Conservation (phyloP, 2,888 invertebrate genomes). For the Leptinotarsa tumamoca region DNA sequence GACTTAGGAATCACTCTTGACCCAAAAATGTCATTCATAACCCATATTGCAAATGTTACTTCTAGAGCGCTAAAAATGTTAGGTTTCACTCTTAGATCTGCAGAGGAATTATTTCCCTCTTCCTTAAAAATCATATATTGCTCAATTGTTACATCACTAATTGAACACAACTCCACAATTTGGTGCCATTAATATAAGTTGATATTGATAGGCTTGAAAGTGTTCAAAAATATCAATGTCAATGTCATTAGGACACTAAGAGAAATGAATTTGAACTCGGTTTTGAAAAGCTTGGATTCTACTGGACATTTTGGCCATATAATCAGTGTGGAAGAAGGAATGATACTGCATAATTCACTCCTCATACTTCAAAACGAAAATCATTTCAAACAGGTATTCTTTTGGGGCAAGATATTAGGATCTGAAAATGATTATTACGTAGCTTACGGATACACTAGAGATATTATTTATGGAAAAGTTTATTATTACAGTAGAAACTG, state of each 20-base stretch:
- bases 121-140: no score
- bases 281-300: constrained; percentile 69
- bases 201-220: no score
- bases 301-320: constrained; percentile 76
- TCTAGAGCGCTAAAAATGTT: no score
- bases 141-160: no score
- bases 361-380: constrained; percentile 85
- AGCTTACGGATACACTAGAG: constrained; percentile 81
- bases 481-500: constrained; percentile 84
- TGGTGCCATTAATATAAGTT: background rate
- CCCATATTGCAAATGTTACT: no score
- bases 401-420: constrained; percentile 89
- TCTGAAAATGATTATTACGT: constrained; percentile 84
- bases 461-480: constrained; percentile 78
- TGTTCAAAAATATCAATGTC: no score
- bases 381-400: constrained; percentile 83
- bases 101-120: no score
- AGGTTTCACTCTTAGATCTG: no score
- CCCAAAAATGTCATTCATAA: no score
- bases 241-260: constrained; percentile 36
- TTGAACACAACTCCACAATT: no score
- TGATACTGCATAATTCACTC: constrained; percentile 81
- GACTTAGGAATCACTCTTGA: no score
- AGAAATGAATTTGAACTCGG: constrained; percentile 70
- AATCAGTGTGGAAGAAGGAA: constrained; percentile 79